Evolutionary conservation across 2,797 vertebrate species (phyloP).

Genomic region (Nannoperca obscura): DNA sequence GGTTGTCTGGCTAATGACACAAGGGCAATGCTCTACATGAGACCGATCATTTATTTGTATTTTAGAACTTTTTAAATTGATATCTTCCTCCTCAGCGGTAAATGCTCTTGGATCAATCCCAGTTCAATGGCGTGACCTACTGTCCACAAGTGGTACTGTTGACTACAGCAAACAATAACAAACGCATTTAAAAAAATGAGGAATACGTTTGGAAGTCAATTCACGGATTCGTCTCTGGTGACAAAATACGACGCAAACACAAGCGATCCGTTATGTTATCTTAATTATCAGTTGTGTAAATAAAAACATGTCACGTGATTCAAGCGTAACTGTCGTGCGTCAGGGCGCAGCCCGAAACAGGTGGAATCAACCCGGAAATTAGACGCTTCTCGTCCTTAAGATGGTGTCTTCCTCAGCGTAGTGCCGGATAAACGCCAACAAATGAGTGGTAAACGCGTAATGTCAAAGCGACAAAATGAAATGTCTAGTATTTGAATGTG

Average conservation of each 20-base stretch:
- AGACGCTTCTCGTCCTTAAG: constrained; percentile 15
- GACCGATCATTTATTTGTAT: not conserved
- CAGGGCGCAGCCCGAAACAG: constrained; percentile 33
- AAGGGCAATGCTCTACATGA: not conserved
- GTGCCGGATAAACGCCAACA: not conserved
- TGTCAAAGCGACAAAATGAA: constrained; percentile 15
- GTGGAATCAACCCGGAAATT: constrained; percentile 70
- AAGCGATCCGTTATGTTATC: fast-evolving
- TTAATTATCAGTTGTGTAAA: not conserved
- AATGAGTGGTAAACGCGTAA: not conserved
- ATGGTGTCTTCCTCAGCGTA: constrained; percentile 15
- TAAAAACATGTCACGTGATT: constrained; percentile 32
- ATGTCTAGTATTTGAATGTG: not conserved
- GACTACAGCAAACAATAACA: fast-evolving
- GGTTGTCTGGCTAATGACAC: not conserved
- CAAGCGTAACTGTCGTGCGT: constrained; percentile 28
- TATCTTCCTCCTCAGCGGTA: not conserved
- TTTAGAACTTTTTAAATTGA: not conserved
- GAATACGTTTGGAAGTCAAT: fast-evolving
- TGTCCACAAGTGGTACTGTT: not conserved
- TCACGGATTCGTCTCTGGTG: fast-evolving
- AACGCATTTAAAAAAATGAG: not conserved
- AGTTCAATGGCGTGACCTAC: constrained; percentile 17
- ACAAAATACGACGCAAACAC: fast-evolving
- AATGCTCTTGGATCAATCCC: not conserved